phyloP scores from a whole-genome alignment of 1,140 invertebrate species.

The Drosophila repletoides region DNA sequence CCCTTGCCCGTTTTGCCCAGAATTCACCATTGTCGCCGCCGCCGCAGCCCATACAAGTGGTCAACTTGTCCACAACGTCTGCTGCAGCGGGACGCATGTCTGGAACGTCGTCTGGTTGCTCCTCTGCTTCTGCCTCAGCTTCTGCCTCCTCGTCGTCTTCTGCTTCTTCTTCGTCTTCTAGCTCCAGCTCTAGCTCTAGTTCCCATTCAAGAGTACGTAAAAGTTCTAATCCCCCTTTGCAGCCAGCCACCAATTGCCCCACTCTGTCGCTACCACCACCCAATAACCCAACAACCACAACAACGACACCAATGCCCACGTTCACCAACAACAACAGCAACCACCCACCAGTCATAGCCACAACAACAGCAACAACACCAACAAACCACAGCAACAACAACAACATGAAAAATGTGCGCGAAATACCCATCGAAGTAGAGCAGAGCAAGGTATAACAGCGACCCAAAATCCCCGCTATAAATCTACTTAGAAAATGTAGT shows the following conservation, averaged over 20 bases:
- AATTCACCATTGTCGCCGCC: slow-evolving; percentile 68
- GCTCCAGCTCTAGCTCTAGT: slow-evolving; percentile 45
- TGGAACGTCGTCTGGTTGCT: slow-evolving; percentile 22
- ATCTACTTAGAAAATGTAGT: background rate
- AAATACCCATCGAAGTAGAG: slow-evolving; percentile 82
- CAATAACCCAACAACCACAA: slow-evolving; percentile 34
- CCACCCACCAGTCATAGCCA: slow-evolving; percentile 29
- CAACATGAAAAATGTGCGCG: slow-evolving; percentile 69
- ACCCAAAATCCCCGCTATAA: too few species aligned
- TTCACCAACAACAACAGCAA: slow-evolving; percentile 44
- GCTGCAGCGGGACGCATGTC: slow-evolving; percentile 65
- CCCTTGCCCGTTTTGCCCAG: slow-evolving; percentile 51
- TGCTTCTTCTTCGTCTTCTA: slow-evolving; percentile 49
- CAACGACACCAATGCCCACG: slow-evolving; percentile 28
- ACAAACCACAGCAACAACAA: slow-evolving; percentile 43
- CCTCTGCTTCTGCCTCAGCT: slow-evolving; percentile 37
- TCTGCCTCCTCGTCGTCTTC: slow-evolving; percentile 59
- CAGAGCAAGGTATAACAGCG: slow-evolving; percentile 72
- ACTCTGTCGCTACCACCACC: slow-evolving; percentile 49
- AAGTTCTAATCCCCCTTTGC: slow-evolving; percentile 74
- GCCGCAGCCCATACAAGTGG: slow-evolving; percentile 74
- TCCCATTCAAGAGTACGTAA: slow-evolving; percentile 80
- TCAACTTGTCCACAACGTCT: slow-evolving; percentile 56
- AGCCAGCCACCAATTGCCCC: slow-evolving; percentile 59
- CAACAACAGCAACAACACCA: slow-evolving; percentile 36